These are phyloP conservation scores for Vidua chalybeata DNA, from an alignment of 2,113 vertebrate species.

Conservation along the genomic window DNA sequence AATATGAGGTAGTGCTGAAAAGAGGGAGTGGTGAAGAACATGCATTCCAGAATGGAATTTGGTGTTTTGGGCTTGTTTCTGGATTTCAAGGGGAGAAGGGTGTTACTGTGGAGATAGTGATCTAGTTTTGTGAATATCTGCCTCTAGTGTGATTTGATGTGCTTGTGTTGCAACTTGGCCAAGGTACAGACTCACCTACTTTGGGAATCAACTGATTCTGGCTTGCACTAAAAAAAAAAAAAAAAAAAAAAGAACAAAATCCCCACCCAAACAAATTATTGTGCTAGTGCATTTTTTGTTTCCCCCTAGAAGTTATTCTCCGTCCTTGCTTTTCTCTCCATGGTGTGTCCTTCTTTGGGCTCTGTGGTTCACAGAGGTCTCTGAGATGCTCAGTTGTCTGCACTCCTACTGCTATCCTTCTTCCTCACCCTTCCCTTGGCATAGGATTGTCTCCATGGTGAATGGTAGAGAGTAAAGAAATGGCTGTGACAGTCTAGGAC, in stretches of 20 bases:
- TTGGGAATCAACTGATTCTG: neutral
- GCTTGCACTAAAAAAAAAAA: neutral
- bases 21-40: neutral
- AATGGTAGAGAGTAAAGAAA: neutral
- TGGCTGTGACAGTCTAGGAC: neutral
- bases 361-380: neutral
- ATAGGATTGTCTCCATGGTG: neutral
- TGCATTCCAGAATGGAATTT: neutral
- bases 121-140: neutral
- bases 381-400: neutral
- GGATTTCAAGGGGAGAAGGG: neutral
- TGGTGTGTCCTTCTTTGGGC: neutral
- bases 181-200: rapidly evolving
- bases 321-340: neutral
- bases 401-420: neutral
- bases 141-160: neutral
- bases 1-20: neutral
- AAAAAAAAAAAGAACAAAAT: neutral
- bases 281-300: neutral
- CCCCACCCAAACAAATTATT: neutral
- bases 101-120: neutral
- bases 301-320: neutral
- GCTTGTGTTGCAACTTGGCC: neutral
- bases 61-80: neutral
- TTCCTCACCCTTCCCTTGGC: rapidly evolving